Base-by-base conservation (phyloP, 2,113 vertebrate genomes). In the Zosterops lateralis region DNA sequence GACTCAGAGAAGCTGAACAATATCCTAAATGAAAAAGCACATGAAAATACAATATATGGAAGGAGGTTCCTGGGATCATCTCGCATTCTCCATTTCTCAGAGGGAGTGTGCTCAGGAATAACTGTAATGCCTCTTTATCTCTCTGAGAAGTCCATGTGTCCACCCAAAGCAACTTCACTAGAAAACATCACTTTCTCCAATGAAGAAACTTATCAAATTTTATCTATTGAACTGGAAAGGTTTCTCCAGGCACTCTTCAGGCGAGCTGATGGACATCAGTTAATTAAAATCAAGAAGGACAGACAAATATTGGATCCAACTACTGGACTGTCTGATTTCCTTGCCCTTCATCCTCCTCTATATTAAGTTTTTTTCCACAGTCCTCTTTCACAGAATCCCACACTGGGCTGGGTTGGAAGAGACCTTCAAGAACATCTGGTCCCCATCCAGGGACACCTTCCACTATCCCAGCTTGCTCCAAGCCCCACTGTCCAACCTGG, bases 391-490 rank as follows among this genome's bases (percentile, higher is more conserved):
- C 8, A 71, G 20, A 64, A 71, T 21, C 34, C 25, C 40, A 40
- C 20, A 14, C 1, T 48, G 31, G 44, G 3, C 15, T 65, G 40
- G 18, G 8, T 17, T 24, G 56, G 48, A 9, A 56, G 12, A 3
- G 6, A 32, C 25, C 6, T 72, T 32, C 1, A 38, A 16, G 6
- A 0, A 0, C 26, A 36, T 2, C 62, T 29, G 24, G 3, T 54
- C 0, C 38, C 61, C 25, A 1, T 26, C 44, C 22, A 70, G 29
- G 40, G 66, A 56, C 57, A 48, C 42, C 5, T 65, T 0, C 44
- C 76, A 29, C 17, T 31, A 0, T 11, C 25, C 57, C 84, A 56
- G 48, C 19, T 0, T 31, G 48, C 25, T 51, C 72, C 83, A 12
- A 75, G 3, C 20, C 61, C 51, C 1, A 1, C 5, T 24, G 9